Evolutionary conservation across 1,140 invertebrate species (phyloP), one percentile per base, ranked within the genome.

Genomic region (Penaeus indicus): DNA sequence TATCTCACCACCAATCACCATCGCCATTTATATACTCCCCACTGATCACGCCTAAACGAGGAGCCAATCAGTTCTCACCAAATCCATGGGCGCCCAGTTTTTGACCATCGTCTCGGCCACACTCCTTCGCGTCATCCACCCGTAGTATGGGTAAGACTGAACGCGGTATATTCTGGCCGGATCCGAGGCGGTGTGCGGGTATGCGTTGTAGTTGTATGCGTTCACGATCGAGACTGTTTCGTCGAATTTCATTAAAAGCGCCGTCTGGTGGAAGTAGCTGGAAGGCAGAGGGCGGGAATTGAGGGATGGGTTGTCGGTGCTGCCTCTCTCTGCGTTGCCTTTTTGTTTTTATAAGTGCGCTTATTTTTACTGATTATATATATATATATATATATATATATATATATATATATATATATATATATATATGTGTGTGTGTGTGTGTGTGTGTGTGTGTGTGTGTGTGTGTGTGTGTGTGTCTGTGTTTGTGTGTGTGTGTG

Each of bases 181-280:
- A 64, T 91, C 90, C 3, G n/a, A 63, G 62, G 90, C 85, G 5
- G 90, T 91, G 85, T 91, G 90, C 21, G 88, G 88, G 81, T 80
- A 89, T 60, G 90, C 80, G 78, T 90, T 89, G 85, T 91, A 91
- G 82, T 82, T 89, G 64, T 91, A 91, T 11, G 90, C 90, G 85
- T 91, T 91, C 32, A 89, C 90, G 54, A 86, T 84, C 72, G 87
- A 60, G 22, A 91, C 77, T 8, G 78, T 60, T 19, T 60, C 1
- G 82, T 91, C 90, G 25, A 64, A 47, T 32, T 78, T 72, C 88
- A 91, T 89, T n/a, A 91, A 78, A 11, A 86, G 13, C 8, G 90
- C 84, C 19, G 85, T 87, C 63, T 91, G 90, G 16, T 88, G 90
- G 85, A 91, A 91, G 87, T 91, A 91, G 22, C 90, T 91, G 88